Conservation (phyloP, 2,797 vertebrate species). For the Naso thynnoides region DNA sequence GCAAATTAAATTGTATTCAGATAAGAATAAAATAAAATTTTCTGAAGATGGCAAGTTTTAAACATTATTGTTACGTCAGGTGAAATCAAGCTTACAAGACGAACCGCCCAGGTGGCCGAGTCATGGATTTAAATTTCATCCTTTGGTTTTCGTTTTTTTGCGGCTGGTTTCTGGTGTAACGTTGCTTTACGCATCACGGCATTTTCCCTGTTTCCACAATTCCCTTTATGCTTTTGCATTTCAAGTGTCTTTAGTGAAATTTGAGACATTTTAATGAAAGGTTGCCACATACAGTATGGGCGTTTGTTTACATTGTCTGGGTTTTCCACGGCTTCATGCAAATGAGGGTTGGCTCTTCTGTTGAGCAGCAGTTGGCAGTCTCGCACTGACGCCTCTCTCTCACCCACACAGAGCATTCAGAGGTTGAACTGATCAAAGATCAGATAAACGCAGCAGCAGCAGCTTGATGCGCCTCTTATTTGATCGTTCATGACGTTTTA, state of each 20-base stretch:
- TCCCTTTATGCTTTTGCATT: background rate
- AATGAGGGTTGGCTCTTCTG: background rate
- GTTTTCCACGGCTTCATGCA: background rate
- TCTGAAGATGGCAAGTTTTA: no score
- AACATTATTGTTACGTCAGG: no score
- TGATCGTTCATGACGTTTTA: background rate
- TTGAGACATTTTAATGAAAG: no score
- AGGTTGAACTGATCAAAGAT: background rate
- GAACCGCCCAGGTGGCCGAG: no score
- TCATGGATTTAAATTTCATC: no score
- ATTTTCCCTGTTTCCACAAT: background rate
- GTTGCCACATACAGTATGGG: background rate
- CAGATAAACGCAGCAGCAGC: background rate
- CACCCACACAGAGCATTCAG: background rate
- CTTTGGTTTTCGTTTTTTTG: no score
- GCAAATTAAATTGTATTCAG: no score
- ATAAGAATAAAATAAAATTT: no score
- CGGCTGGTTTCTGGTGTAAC: no score
- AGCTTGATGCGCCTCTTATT: no score
- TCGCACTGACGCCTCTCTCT: background rate
- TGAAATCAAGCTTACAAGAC: no score
- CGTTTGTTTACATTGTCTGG: background rate
- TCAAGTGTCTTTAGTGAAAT: background rate
- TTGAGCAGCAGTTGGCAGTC: background rate
- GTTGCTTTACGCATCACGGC: no score